Percentiles rank a stretch among this genome's conserved stretches.
These are phyloP conservation scores for Gymnodraco acuticeps DNA, from an alignment of 2,797 vertebrate genomes.

Conservation along the genomic window DNA sequence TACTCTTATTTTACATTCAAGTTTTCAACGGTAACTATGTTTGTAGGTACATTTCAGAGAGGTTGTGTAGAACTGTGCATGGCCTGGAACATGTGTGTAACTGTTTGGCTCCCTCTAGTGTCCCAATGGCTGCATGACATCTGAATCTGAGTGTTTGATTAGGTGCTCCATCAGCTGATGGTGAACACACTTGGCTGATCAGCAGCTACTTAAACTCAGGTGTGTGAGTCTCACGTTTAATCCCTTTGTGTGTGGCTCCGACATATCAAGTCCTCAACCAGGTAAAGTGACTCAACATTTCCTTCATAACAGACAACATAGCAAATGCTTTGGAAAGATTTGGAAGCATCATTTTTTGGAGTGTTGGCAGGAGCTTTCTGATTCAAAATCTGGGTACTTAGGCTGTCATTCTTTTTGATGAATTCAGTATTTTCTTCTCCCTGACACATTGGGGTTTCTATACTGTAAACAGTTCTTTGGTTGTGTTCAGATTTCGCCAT, in stretches of 20 bases:
- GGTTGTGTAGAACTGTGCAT: too few species aligned
- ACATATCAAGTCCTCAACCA: slow-evolving; percentile 8
- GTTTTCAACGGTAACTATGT: too few species aligned
- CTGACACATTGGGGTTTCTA: too few species aligned
- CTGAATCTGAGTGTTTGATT: neutral
- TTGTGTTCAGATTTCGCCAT: too few species aligned
- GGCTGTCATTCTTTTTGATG: too few species aligned
- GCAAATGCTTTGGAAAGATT: neutral
- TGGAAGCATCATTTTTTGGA: neutral
- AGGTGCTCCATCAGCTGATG: slow-evolving; percentile 5
- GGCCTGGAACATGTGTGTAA: too few species aligned
- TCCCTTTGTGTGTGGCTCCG: neutral
- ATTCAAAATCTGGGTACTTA: neutral
- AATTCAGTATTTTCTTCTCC: too few species aligned
- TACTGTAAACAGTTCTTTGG: too few species aligned
- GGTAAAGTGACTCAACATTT: slow-evolving; percentile 33
- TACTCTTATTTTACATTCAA: too few species aligned
- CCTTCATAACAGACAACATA: neutral
- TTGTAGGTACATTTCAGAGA: too few species aligned
- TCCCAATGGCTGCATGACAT: neutral
- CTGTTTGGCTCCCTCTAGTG: neutral
- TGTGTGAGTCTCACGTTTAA: slow-evolving; percentile 9
- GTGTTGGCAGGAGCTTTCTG: neutral
- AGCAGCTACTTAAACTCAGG: slow-evolving; percentile 67
- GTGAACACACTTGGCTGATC: slow-evolving; percentile 39